Evolutionary conservation across 1,140 invertebrate genomes (phyloP), one percentile per base, ranked within the genome.

Genomic region (Nephila pilipes): DNA sequence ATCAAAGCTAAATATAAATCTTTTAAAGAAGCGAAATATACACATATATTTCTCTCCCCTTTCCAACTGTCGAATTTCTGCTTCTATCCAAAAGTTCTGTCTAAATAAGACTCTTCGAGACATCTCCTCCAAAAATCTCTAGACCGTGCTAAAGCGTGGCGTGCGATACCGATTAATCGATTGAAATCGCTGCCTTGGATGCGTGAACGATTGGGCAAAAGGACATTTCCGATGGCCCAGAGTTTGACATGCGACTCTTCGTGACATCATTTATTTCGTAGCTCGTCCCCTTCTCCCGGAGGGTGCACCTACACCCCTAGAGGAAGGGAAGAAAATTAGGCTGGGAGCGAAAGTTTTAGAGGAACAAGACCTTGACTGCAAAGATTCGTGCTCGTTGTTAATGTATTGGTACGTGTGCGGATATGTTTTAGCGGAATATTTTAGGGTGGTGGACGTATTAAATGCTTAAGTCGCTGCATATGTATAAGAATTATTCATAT

Each of bases 141-240:
- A 32, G 80, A n/a, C 90, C 90, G 90, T 92, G 83, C 38, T 55
- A 85, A 92, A 92, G 85, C 25, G 69, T 92, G 83, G 81, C 90
- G 90, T 85, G 90, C 75, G 90, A 92, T 75, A 79, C 85, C 90
- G 90, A 92, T 92, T 92, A 92, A 92, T 92, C 90, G 90, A 92
- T 92, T 92, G 80, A 81, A 36, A 92, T 92, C 90, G 90, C 90
- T 85, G 85, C 90, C 29, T n/a, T 80, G 58, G 80, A 20, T 92
- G 89, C 89, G 79, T 91, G 89, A 91, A 91, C 81, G 90, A 92
- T 92, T 92, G 80, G 60, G 89, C 65, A 90, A 85, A 92, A 85
- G 90, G 63, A 85, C 80, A 91, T 91, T 91, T 91, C 89, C 89
- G 89, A 91, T 91, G 75, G 36, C 69, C 65, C 46, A 89, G 29